Conservation (phyloP, 2,888 invertebrate species). For the Amphipoea oculea region DNA sequence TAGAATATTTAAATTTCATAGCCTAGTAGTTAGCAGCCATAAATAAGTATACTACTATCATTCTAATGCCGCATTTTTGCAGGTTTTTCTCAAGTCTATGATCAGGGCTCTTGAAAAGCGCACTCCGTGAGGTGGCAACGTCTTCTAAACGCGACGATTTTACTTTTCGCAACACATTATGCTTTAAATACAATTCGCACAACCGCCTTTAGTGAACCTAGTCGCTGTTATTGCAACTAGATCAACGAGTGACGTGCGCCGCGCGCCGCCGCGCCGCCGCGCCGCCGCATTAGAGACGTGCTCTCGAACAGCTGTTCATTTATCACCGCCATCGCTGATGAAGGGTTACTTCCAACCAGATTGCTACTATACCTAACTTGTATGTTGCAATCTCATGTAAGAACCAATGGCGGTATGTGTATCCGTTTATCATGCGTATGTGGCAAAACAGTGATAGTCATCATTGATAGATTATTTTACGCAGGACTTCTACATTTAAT, state of each 20-base stretch:
- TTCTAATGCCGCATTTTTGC: neutral
- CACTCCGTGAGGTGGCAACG: neutral
- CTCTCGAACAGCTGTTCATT: slow-evolving; percentile 25
- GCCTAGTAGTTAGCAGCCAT: neutral
- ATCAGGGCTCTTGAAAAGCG: neutral
- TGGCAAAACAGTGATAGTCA: slow-evolving; percentile 2
- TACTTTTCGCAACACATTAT: neutral
- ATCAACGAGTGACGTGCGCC: slow-evolving; percentile 28
- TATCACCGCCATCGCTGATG: slow-evolving; percentile 28
- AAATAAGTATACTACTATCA: too few species aligned
- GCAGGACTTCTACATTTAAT: neutral
- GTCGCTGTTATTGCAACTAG: slow-evolving; percentile 35
- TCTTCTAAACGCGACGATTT: neutral
- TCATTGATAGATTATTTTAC: neutral
- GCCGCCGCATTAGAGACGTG: neutral
- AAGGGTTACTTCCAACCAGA: slow-evolving; percentile 2
- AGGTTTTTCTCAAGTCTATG: neutral
- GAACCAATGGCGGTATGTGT: slow-evolving; percentile 4
- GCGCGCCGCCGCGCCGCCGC: neutral
- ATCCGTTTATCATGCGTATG: slow-evolving; percentile 21
- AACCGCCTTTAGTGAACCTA: slow-evolving; percentile 8
- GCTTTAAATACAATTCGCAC: neutral
- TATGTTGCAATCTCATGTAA: slow-evolving; percentile 24
- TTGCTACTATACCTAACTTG: slow-evolving; percentile 2
- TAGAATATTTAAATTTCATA: neutral